Conservation (phyloP, 2,797 vertebrate species). For the Atherinosoma microstoma region DNA sequence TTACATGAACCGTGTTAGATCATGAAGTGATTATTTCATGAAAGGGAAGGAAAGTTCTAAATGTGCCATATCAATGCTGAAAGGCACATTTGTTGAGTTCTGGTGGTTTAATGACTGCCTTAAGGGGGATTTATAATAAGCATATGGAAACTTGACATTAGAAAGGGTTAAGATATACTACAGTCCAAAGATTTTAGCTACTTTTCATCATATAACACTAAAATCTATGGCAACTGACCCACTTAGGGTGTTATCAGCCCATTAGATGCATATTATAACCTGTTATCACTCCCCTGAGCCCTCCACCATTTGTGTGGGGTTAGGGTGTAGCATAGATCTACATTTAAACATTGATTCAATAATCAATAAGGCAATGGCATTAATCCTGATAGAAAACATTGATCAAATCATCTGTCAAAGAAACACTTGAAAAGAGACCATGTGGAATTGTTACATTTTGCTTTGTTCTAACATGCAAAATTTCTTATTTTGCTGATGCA, state of each 20-base stretch:
- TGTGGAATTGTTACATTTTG: background rate
- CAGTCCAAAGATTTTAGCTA: background rate
- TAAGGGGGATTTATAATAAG: background rate
- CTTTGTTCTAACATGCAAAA: no score
- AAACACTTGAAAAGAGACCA: background rate
- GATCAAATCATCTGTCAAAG: background rate
- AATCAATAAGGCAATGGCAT: background rate
- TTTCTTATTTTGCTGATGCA: no score
- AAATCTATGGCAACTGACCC: background rate
- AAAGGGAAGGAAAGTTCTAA: background rate
- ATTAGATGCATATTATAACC: background rate
- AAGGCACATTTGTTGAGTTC: background rate
- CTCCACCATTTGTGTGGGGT: background rate
- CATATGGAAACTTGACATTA: conserved; percentile 2
- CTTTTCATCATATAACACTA: background rate
- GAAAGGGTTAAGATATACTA: background rate
- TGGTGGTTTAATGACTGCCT: background rate
- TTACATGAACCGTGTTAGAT: no score
- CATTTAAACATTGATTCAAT: background rate
- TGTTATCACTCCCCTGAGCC: background rate
- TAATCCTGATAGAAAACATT: background rate
- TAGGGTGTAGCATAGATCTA: background rate
- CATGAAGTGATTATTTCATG: background rate
- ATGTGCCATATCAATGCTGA: no score
- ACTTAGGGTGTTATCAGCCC: background rate